Conservation (phyloP, 2,797 vertebrate species). For the Benthosema pterotum region DNA sequence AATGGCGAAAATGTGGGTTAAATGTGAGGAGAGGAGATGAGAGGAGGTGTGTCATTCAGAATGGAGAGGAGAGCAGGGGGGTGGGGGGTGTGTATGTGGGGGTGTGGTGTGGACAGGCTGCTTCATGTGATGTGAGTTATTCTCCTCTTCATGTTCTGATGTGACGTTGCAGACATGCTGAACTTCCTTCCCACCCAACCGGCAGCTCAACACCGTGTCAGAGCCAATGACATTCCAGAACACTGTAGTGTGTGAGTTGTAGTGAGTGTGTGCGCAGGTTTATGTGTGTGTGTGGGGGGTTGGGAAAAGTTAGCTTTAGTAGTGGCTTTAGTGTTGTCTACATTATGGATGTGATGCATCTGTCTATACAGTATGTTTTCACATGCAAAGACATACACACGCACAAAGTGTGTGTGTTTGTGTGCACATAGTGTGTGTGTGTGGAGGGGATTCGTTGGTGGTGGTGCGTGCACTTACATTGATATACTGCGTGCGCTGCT, state of each 20-base stretch:
- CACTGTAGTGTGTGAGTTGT: neutral
- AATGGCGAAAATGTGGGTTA: no score
- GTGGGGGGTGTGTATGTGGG: neutral
- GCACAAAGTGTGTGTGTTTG: neutral
- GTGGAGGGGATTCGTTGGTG: neutral
- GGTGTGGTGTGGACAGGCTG: conserved; percentile 20
- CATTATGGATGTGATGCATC: conserved; percentile 17
- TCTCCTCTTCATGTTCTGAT: conserved; percentile 9
- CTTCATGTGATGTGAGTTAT: conserved; percentile 15
- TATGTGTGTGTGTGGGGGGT: conserved; percentile 13
- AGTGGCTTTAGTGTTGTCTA: no score
- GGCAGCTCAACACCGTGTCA: conserved; percentile 25
- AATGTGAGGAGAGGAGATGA: neutral
- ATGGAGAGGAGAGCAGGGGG: neutral
- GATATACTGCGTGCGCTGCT: neutral
- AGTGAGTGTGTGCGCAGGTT: neutral
- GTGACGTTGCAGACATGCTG: conserved; percentile 9
- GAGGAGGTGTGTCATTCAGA: no score
- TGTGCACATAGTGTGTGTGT: neutral
- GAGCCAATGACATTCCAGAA: conserved; percentile 30
- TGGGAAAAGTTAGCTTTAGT: neutral
- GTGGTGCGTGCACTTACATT: neutral
- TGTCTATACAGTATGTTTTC: conserved; percentile 12
- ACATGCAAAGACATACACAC: conserved; percentile 2
- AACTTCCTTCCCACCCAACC: conserved; percentile 22